Conservation (phyloP, 2,888 invertebrate genomes). For the Argyra leucocephala region DNA sequence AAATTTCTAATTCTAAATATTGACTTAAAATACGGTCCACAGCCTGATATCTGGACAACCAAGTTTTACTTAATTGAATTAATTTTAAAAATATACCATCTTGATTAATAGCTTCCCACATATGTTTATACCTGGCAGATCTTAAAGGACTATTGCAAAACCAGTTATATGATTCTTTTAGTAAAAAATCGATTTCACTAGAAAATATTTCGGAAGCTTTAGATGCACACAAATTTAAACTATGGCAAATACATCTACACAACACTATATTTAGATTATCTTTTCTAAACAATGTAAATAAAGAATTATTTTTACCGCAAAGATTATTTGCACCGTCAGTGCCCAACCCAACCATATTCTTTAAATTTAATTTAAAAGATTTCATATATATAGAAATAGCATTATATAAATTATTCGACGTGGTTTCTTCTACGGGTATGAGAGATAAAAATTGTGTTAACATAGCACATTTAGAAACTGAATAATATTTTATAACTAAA, state of each 20-base stretch:
- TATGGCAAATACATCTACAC: slow-evolving; percentile 8
- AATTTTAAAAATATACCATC: not conserved
- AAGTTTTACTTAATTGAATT: slow-evolving; percentile 5
- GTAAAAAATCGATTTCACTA: not conserved
- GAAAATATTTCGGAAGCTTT: not conserved
- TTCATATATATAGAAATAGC: not conserved
- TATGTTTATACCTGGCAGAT: not conserved
- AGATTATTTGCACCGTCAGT: slow-evolving; percentile 1
- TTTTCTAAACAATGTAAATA: not conserved
- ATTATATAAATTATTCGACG: not conserved
- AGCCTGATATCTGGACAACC: slow-evolving; percentile 1
- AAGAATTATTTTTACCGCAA: slow-evolving; percentile 13
- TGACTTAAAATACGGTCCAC: not conserved
- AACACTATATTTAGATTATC: not conserved
- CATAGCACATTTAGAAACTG: no score
- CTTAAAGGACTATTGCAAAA: not conserved
- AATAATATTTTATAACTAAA: not conserved
- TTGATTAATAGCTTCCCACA: not conserved
- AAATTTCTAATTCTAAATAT: slow-evolving; percentile 7
- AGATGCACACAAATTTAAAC: not conserved
- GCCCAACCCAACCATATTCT: not conserved
- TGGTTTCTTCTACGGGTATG: not conserved
- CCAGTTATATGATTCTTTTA: slow-evolving; percentile 4
- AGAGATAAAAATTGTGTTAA: no score
- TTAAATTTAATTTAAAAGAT: not conserved